Base-by-base conservation (phyloP, 2,113 vertebrate species). In the Pteropus alecto region DNA sequence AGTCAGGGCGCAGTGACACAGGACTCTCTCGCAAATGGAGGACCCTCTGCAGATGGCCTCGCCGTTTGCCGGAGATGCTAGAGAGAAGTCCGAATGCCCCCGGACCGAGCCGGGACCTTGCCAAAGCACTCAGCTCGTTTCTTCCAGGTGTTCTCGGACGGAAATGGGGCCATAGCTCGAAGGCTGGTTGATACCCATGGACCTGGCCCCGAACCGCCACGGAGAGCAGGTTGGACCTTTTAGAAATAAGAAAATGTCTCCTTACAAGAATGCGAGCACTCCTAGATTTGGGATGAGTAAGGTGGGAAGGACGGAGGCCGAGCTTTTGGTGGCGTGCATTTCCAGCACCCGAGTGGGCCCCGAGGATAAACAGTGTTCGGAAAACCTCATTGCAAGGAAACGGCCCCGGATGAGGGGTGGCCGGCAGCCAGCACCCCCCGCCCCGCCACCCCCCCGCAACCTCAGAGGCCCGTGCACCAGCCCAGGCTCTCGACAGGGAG, bases 11-110 rank as follows among this genome's bases (percentile, higher is more conserved):
- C 14, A 6, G 30, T 7, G 14, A 13, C 28, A 10, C 6, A 1
- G 54, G 2, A 15, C 26, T 38, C 3, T 1, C 12, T 1, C 5
- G 9, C 5, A 6, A 2, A 22, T 1, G 21, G 21, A 30, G 56
- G 60, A 16, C 13, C 30, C 46, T 86, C 65, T 41, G n/a, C n/a
- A 12, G 5, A 2, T 0, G 30, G 38, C 82, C 33, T 22, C 1
- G 1, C 2, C 16, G 7, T 4, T 46, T n/a, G 26, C 51, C 24
- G 16, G 65, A 58, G 41, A 24, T 58, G 19, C 21, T 6, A 6
- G 46, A 28, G n/a, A 18, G 10, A 51, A 35, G 68, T 56, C 26
- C 0, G 24, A 38, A 28, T 18, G 33, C 35, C 26, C 35, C 33
- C 2, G 60, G 41, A 65, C 43, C 1, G 4, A 51, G 22, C 3